These are phyloP conservation scores for Limnephilus marmoratus DNA, from an alignment of 2,888 invertebrate genomes.

Conservation along the genomic window DNA sequence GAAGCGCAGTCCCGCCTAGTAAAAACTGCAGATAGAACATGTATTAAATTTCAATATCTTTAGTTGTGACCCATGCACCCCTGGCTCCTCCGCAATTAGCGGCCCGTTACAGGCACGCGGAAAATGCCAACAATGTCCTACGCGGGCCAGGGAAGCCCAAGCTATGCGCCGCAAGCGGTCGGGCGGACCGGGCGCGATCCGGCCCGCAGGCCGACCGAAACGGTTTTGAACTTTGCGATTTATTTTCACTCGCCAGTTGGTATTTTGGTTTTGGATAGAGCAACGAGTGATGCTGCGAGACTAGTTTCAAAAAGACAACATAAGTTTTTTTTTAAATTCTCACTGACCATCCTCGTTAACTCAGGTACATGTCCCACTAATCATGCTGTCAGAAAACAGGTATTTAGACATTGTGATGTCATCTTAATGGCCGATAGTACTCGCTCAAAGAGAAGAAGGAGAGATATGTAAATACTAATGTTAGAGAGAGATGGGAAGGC, in stretches of 20 bases:
- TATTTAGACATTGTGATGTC: too few species aligned
- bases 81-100: not conserved
- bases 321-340: not conserved
- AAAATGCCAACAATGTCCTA: not conserved
- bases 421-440: too few species aligned
- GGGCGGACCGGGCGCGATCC: constrained; percentile 35
- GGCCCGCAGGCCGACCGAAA: constrained; percentile 35
- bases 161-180: constrained; percentile 30
- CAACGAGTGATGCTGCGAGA: not conserved
- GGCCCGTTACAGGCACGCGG: not conserved
- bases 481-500: too few species aligned
- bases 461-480: too few species aligned
- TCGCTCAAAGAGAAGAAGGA: too few species aligned
- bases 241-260: constrained; percentile 44
- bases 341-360: not conserved
- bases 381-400: not conserved
- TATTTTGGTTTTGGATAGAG: not conserved
- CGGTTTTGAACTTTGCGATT: constrained; percentile 60
- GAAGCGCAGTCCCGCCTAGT: too few species aligned
- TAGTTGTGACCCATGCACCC: not conserved
- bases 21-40: too few species aligned
- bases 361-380: not conserved
- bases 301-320: not conserved
- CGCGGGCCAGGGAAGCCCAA: not conserved
- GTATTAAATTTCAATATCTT: too few species aligned